phyloP scores from a whole-genome alignment of 2,113 vertebrate species.

The Eclectus roratus region DNA sequence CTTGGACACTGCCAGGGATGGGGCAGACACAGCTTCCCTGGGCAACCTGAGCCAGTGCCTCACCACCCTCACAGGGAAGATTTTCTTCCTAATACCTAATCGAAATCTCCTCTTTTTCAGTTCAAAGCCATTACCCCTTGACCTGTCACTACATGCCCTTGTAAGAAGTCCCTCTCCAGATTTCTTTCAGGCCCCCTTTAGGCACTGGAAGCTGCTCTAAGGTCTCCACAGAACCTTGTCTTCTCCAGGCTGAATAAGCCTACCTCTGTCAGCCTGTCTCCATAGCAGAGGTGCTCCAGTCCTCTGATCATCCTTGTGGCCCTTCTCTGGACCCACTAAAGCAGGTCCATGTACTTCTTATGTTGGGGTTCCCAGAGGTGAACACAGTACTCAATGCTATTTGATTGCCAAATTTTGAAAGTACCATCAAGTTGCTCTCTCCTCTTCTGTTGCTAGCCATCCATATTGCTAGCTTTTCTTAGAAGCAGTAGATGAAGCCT shows the following conservation, averaged over 20 bases:
- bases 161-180: neutral
- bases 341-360: neutral
- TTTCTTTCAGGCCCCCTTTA: neutral
- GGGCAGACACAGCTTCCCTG: neutral
- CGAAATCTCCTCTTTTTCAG: neutral
- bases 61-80: neutral
- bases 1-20: neutral
- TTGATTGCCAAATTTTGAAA: neutral
- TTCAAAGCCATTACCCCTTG: neutral
- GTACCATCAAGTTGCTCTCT: neutral
- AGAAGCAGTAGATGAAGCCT: conserved; percentile 44
- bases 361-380: neutral
- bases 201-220: neutral
- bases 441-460: neutral
- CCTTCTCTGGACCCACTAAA: neutral
- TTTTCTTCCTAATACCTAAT: neutral
- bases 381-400: neutral
- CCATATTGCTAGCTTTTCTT: conserved; percentile 10
- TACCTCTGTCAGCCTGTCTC: neutral
- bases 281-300: neutral
- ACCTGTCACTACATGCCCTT: neutral
- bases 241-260: neutral
- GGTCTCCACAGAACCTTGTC: neutral
- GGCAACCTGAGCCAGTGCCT: neutral
- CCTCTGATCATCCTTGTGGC: neutral